Base-by-base conservation (phyloP, 2,797 vertebrate genomes). In the Dendrocincla tyrannina region DNA sequence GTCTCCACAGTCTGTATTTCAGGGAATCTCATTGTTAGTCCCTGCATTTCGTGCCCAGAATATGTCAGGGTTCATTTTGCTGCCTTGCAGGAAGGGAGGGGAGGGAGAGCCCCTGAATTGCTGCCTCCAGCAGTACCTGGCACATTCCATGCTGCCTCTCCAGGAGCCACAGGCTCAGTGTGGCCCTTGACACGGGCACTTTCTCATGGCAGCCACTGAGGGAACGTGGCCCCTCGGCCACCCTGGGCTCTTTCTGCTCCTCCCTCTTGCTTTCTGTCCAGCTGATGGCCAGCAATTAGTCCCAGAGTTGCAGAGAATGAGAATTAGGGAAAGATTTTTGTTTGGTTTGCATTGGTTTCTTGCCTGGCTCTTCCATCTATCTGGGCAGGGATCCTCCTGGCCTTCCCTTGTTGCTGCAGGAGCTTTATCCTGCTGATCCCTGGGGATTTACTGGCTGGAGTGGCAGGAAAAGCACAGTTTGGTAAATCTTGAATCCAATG, bases 1-100 rank as follows among this genome's bases (percentile, higher is more conserved):
- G 10, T 64, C 83, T 73, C 6, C 0, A 50, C 72, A 67, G 75
- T 37, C 84, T 35, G 52, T 76, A 22, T 78, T 85, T 47, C 67
- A 56, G 77, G 53, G 88, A 67, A 70, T 93, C 91, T 87, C 39
- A 64, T 77, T 85, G 68, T 89, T 24, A 35, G 53, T 1, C 37
- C 4, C 2, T 55, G 91, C 42, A 13, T 87, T 94, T 79, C 81
- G 7, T 93, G 94, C 96, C 95, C 91, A 85, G 94, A 94, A 95
- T 91, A 15, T 46, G 86, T 91, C 88, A 89, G 84, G 74, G 86
- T 92, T 93, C 80, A 7, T 85, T 92, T 62, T 59, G 19, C 55
- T 67, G 74, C 49, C 84, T 37, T 5, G 66, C 32, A 14, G 74
- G 41, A 49, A 11, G 72, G 67, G 72, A 68, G 13, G 41, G 58